Evolutionary conservation across 2,113 vertebrate species (phyloP), one percentile per base, ranked within the genome.

Genomic region (Terrapene triunguis): DNA sequence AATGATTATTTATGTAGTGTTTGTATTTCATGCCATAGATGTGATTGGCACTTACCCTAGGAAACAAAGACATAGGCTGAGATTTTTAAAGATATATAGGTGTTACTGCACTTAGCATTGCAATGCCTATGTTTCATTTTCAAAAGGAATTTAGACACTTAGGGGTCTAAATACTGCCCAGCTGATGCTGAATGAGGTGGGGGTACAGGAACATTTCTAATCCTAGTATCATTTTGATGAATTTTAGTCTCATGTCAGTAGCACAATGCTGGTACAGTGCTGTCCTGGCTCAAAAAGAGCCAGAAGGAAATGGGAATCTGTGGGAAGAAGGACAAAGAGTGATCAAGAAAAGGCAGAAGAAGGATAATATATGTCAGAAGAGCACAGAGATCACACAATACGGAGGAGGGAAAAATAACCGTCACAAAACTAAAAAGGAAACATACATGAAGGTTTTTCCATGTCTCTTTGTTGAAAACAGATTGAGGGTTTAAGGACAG

Each of bases 301-400:
- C 78, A 54, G 44, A 82, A 93, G 80, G 86, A 87, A 84, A 90
- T 96, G 95, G 69, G 65, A 69, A 55, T 89, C 88, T 80, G 91
- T 94, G 85, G 96, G 96, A 97, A 95, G 92, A 87, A 62, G 44
- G 86, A 94, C 85, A 88, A 85, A 47, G 84, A 82, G 90, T 95
- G 93, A 93, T 93, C 93, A 96, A 96, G 92, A 95, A 92, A 9
- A 93, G 79, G 65, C 59, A 81, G 91, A 55, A 94, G 87, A 80
- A 88, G 84, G 88, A 89, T 82, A 93, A 76, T 89, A 89, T 96
- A 54, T 80, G 72, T 89, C 82, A 53, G 83, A 94, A 96, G 82
- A 91, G 72, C 79, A 74, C 2, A 5, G 53, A 85, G 84, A 93
- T 86, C 80, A 74, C 59, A 59, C 69, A 55, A 5, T 25, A 32